Evolutionary conservation across 2,113 vertebrate species (phyloP).

Genomic region (Nicator chloris): DNA sequence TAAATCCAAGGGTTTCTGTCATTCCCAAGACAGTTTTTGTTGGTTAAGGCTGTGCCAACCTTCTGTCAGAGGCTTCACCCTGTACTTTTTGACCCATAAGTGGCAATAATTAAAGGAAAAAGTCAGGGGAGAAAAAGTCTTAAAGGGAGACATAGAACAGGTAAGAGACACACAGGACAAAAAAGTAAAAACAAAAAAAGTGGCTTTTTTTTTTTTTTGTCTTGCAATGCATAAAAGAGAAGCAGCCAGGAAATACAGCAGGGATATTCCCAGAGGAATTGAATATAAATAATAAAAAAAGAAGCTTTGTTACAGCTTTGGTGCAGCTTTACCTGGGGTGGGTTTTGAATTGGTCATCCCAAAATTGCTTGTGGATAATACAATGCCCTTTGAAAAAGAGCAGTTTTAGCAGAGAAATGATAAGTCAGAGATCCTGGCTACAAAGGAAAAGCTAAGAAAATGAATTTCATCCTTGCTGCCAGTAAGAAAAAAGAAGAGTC

Average conservation of each 20-base stretch:
- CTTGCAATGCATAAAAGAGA: background rate
- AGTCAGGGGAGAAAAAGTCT: background rate
- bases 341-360: background rate
- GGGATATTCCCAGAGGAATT: background rate
- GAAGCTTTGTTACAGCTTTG: background rate
- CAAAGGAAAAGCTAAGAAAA: slow-evolving; percentile 23
- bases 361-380: background rate
- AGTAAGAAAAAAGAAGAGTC: background rate
- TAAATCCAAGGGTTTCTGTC: background rate
- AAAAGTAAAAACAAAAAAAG: background rate
- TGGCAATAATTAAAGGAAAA: background rate
- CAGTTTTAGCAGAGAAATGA: background rate
- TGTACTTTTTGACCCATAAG: background rate
- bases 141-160: background rate
- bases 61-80: background rate
- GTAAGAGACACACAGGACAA: background rate
- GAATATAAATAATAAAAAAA: background rate
- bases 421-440: slow-evolving; percentile 11
- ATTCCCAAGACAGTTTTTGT: background rate
- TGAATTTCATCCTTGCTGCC: slow-evolving; percentile 14
- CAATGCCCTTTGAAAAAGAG: background rate
- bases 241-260: background rate
- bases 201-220: background rate
- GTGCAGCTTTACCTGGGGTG: background rate
- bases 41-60: background rate